Base-by-base conservation (phyloP, 2,113 vertebrate species). In the Galeopterus variegatus region DNA sequence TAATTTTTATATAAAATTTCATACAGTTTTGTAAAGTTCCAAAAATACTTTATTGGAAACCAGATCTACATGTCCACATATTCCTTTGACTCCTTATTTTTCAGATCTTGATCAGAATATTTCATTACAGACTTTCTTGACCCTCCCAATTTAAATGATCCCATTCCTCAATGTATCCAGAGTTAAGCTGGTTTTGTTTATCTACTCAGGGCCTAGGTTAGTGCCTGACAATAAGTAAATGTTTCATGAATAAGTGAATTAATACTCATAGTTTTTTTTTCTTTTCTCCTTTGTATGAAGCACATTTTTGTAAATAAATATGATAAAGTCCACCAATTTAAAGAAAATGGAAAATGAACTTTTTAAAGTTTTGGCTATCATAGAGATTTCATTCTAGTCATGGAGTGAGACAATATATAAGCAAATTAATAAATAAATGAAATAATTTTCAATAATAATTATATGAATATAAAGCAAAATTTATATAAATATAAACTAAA, bases 1-100 rank as follows among this genome's bases (percentile, higher is more conserved):
- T 56, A 72, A 18, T 3, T 28, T 86, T 94, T 95, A 69, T 69
- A 33, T 48, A 56, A 94, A 65, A 86, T 58, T 60, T 89, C 69
- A 15, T 64, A 79, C 58, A 11, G 81, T 90, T 84, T 87, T 82
- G 7, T 75, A 50, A 52, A 54, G 36, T 24, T 8, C 3, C 4
- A 65, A 41, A 52, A 41, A 81, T 58, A n/a, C 36, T 84, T 65
- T 88, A 54, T 58, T 79, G 1, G 41, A 87, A 81, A n/a, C 12
- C 9, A 8, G 52, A 41, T 73, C 54, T 58, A 88, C 5, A 85
- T 70, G 8, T n/a, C 18, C 65, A 11, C 33, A 75, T 77, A 69
- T 60, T 86, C 9, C 10, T 83, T 33, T 72, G 15, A 82, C 12
- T 50, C 60, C 18, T 69, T 69, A 64, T 86, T 73, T 96, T 84